phyloP scores from a whole-genome alignment of 2,113 vertebrate species.

The Aptenodytes forsteri region DNA sequence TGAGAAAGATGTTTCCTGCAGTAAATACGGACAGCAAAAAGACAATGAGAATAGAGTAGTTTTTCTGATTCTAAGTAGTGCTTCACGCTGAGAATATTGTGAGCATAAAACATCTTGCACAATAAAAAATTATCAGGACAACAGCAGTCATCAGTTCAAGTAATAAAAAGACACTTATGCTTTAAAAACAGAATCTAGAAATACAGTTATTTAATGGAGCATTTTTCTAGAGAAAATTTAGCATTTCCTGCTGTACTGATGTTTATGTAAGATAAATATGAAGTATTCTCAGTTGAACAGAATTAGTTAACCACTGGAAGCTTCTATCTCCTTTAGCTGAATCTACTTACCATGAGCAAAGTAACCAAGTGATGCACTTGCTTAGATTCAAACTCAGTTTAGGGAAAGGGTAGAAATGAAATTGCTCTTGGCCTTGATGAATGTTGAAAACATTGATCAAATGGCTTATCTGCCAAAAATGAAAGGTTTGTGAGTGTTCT shows the following conservation, averaged over 20 bases:
- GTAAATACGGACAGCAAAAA: background rate
- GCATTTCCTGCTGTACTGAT: background rate
- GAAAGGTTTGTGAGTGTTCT: background rate
- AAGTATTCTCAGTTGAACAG: background rate
- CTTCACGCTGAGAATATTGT: background rate
- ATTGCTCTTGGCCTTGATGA: constrained; percentile 40
- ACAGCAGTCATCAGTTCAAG: background rate
- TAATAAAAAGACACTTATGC: background rate
- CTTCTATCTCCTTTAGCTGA: background rate
- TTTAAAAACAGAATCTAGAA: constrained; percentile 10
- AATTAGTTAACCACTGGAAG: background rate
- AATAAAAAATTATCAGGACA: background rate
- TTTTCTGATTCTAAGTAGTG: constrained; percentile 16
- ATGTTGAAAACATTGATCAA: constrained; percentile 51
- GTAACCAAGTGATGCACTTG: background rate
- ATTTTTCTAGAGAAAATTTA: background rate
- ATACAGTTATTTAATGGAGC: background rate
- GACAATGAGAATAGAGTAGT: background rate
- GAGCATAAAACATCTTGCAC: background rate
- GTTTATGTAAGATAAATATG: constrained; percentile 12
- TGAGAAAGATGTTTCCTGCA: background rate
- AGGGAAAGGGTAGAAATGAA: constrained; percentile 3
- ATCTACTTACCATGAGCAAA: background rate
- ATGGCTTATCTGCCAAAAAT: constrained; percentile 28
- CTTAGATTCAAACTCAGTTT: background rate